These are phyloP conservation scores for Melipona quadrifasciata DNA, from an alignment of 1,140 invertebrate genomes.

Conservation along the genomic window DNA sequence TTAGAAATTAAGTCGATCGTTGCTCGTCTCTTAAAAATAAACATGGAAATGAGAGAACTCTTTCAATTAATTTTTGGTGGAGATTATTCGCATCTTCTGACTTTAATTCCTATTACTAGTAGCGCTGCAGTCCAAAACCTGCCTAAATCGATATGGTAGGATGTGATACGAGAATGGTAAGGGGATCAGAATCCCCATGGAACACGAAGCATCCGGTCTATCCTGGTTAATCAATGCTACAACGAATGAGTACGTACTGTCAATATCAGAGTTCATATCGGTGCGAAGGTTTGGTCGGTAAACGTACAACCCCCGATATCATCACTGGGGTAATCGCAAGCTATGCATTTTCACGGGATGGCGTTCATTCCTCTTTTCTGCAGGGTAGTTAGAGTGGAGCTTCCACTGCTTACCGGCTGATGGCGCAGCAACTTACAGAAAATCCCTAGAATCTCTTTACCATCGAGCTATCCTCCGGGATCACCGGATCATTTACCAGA, in stretches of 20 bases:
- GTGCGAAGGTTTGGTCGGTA: constrained; percentile 58
- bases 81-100: too few species aligned
- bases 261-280: background rate
- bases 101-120: too few species aligned
- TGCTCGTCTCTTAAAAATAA: too few species aligned
- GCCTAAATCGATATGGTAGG: too few species aligned
- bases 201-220: too few species aligned
- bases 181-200: too few species aligned
- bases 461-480: constrained; percentile 15
- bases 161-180: too few species aligned
- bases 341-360: constrained; percentile 46
- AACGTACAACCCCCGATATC: constrained; percentile 34
- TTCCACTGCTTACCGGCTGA: constrained; percentile 50
- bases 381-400: constrained; percentile 29
- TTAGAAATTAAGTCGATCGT: too few species aligned
- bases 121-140: too few species aligned
- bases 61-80: too few species aligned
- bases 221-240: background rate
- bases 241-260: background rate
- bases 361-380: constrained; percentile 50
- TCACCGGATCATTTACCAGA: constrained; percentile 2
- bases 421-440: constrained; percentile 42
- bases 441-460: constrained; percentile 33
- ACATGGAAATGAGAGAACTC: too few species aligned
- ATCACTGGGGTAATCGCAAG: constrained; percentile 30